These are phyloP conservation scores for Orthosia gracilis DNA, from an alignment of 2,888 invertebrate species.

Conservation along the genomic window DNA sequence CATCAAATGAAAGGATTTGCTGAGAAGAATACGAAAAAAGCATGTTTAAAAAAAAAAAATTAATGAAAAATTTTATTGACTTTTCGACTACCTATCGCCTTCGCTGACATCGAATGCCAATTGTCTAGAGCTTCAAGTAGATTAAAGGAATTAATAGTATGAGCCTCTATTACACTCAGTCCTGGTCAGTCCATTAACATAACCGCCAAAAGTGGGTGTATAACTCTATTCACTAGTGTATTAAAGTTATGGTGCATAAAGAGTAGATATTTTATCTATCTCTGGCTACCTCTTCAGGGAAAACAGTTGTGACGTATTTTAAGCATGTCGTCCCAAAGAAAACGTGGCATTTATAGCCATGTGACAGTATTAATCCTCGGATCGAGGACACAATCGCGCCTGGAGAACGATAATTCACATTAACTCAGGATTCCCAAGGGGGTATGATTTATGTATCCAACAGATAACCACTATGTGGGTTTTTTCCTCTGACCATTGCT, in stretches of 20 bases:
- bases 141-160: no score
- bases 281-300: background rate
- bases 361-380: constrained; percentile 35
- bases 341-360: constrained; percentile 13
- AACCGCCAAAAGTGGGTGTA: background rate
- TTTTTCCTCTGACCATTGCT: constrained; percentile 9
- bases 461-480: constrained; percentile 37
- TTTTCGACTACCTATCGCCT: no score
- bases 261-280: no score
- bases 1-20: no score
- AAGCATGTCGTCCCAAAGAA: constrained; percentile 9
- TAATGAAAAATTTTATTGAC: no score
- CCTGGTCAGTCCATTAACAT: background rate
- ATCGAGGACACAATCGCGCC: constrained; percentile 45
- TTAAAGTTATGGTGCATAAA: no score
- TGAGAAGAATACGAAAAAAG: no score
- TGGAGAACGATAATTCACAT: constrained; percentile 53
- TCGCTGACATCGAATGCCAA: no score
- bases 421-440: constrained; percentile 49
- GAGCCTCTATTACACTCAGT: no score
- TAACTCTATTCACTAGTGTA: no score
- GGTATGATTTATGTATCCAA: constrained; percentile 51
- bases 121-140: no score
- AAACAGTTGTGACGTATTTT: background rate
- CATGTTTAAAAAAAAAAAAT: no score